Evolutionary conservation across 2,797 vertebrate genomes (phyloP).

Genomic region (Buphagus erythrorhynchus): DNA sequence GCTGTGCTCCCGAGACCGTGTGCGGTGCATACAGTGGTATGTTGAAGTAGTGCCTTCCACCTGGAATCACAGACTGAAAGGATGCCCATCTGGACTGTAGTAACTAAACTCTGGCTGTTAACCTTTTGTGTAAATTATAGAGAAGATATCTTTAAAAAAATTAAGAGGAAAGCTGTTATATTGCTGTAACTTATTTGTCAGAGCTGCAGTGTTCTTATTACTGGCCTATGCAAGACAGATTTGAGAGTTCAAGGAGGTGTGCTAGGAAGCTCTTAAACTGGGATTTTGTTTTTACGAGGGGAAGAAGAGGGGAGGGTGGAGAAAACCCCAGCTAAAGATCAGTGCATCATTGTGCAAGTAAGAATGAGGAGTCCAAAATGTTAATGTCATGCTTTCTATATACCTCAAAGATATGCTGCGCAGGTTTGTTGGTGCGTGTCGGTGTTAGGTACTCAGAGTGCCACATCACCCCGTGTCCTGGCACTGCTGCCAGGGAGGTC

Average conservation of each 20-base stretch:
- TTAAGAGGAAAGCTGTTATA: constrained; percentile 67
- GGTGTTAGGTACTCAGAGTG: neutral
- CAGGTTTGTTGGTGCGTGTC: neutral
- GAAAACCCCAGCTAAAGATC: neutral
- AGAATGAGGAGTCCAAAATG: constrained; percentile 15
- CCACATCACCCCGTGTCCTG: neutral
- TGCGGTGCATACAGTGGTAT: constrained; percentile 49
- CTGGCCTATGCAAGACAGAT: constrained; percentile 69
- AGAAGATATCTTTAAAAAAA: constrained; percentile 68
- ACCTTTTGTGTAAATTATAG: constrained; percentile 68
- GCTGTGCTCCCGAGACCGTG: constrained; percentile 17
- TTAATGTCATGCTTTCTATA: constrained; percentile 65
- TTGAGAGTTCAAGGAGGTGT: constrained; percentile 32
- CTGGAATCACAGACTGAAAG: constrained; percentile 60
- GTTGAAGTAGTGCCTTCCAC: constrained; percentile 73
- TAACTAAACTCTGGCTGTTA: constrained; percentile 54
- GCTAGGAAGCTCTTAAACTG: constrained; percentile 45
- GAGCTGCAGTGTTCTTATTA: constrained; percentile 74
- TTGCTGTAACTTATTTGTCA: constrained; percentile 76
- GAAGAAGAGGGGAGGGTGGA: neutral
- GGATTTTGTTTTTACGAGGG: constrained; percentile 5
- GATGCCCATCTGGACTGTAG: constrained; percentile 50
- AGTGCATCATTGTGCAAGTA: neutral
- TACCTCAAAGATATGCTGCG: constrained; percentile 74
- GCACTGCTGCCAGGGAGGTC: neutral